These are phyloP conservation scores for Hippoglossus hippoglossus DNA, from an alignment of 2,797 vertebrate genomes.

Conservation along the genomic window DNA sequence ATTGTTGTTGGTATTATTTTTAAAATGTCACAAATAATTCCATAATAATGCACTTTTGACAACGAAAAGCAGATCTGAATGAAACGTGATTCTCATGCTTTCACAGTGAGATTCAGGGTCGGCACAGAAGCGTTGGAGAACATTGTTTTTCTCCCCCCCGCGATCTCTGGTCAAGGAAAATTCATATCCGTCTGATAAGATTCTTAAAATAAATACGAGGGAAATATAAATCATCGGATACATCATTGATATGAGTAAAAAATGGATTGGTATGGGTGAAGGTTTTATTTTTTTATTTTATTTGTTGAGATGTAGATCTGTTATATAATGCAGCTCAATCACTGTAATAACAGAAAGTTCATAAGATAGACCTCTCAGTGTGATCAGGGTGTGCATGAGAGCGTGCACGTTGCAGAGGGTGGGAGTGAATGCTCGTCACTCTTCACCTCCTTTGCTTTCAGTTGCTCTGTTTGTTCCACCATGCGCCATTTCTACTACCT, in stretches of 20 bases:
- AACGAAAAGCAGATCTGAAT: too few species aligned
- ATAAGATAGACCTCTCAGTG: neutral
- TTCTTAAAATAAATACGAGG: neutral
- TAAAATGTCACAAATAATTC: too few species aligned
- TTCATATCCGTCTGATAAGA: constrained; percentile 17
- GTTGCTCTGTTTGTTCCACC: too few species aligned
- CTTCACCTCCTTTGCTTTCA: neutral
- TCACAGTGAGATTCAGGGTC: neutral
- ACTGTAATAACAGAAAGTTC: neutral
- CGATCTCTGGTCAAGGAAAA: constrained; percentile 1
- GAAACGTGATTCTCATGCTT: too few species aligned
- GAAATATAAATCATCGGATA: constrained; percentile 5
- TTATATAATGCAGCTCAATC: neutral
- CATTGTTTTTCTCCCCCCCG: neutral
- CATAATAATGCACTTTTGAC: neutral
- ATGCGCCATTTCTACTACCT: neutral
- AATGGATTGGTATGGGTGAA: neutral
- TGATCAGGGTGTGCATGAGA: neutral
- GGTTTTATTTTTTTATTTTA: neutral
- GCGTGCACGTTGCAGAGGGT: neutral
- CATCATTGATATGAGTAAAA: constrained; percentile 14
- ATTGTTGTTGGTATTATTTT: too few species aligned
- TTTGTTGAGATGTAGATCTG: neutral
- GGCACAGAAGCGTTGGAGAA: constrained; percentile 12
- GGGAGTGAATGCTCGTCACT: neutral